A percentile compares a stretch with the other conserved stretches of the same genome.
These are phyloP conservation scores for Labrus mixtus DNA, from an alignment of 2,113 vertebrate species.

Conservation along the genomic window DNA sequence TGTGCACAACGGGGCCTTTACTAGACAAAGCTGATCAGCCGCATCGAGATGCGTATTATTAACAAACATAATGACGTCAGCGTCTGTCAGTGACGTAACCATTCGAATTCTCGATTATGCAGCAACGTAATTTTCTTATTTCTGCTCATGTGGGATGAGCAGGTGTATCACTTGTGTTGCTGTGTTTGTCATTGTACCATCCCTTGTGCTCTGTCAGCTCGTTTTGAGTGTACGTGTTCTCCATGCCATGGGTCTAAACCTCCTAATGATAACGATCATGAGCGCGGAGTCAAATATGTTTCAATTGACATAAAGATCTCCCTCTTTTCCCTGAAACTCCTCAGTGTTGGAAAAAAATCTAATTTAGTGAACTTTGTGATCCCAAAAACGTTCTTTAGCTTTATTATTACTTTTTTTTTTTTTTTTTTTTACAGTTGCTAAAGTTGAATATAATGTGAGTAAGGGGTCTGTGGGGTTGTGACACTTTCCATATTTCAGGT, in stretches of 20 bases:
- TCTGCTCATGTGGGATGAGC: background rate
- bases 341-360: background rate
- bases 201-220: constrained; percentile 7
- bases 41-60: constrained; percentile 77
- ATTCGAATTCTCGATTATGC: constrained; percentile 21
- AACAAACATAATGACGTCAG: constrained; percentile 76
- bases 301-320: background rate
- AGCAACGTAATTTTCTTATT: background rate
- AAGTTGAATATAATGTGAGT: no score
- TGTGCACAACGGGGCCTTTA: constrained; percentile 51
- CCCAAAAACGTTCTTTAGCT: no score
- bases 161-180: background rate
- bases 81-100: constrained; percentile 72
- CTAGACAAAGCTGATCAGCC: constrained; percentile 55
- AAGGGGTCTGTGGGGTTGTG: no score
- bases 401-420: no score
- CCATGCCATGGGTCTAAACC: background rate
- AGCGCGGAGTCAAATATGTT: background rate
- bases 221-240: background rate
- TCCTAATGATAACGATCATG: background rate
- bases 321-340: background rate
- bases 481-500: no score
- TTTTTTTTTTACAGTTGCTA: no score
- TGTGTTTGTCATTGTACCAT: background rate
- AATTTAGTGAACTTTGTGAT: no score